These are phyloP conservation scores for Philhelius pedissequus DNA, from an alignment of 2,888 invertebrate genomes.

Conservation along the genomic window DNA sequence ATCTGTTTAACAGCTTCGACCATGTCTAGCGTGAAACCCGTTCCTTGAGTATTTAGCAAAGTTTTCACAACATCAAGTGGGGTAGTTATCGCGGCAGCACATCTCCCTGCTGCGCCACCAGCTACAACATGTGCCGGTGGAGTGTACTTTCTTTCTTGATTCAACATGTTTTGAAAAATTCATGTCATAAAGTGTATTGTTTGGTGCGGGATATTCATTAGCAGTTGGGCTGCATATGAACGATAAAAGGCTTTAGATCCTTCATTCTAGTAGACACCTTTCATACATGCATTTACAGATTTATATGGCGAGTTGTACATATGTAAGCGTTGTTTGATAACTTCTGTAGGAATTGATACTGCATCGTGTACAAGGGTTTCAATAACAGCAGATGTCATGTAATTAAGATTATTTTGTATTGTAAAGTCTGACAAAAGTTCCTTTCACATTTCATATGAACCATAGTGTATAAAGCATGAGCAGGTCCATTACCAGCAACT, in stretches of 20 bases:
- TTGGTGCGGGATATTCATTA: conserved; percentile 99
- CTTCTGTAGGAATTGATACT: conserved; percentile 99
- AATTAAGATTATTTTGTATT: conserved; percentile 86
- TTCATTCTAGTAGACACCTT: conserved; percentile 88
- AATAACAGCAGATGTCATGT: conserved; percentile 90
- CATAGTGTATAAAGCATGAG: conserved; percentile 99
- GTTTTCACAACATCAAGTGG: conserved; percentile 99
- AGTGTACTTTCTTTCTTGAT: conserved; percentile 90
- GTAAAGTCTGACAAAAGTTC: conserved; percentile 85
- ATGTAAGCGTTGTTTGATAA: conserved; percentile 99
- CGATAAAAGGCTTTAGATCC: conserved; percentile 94
- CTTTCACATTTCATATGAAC: conserved; percentile 97
- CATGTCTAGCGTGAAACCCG: conserved; percentile 86
- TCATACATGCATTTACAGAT: conserved; percentile 90
- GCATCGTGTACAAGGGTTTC: conserved; percentile 98
- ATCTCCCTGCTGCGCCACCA: conserved; percentile 92
- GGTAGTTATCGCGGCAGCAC: conserved; percentile 96
- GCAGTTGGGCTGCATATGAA: conserved; percentile 94
- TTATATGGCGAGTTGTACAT: conserved; percentile 97
- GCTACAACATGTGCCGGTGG: conserved; percentile 94
- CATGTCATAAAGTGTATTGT: conserved; percentile 95
- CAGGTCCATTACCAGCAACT: conserved; percentile 97
- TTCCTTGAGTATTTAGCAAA: conserved; percentile 93
- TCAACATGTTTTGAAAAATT: conserved; percentile 85
- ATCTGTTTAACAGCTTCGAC: conserved; percentile 85